These are phyloP conservation scores for Corvus moneduloides DNA, from an alignment of 2,113 vertebrate genomes.

Conservation along the genomic window DNA sequence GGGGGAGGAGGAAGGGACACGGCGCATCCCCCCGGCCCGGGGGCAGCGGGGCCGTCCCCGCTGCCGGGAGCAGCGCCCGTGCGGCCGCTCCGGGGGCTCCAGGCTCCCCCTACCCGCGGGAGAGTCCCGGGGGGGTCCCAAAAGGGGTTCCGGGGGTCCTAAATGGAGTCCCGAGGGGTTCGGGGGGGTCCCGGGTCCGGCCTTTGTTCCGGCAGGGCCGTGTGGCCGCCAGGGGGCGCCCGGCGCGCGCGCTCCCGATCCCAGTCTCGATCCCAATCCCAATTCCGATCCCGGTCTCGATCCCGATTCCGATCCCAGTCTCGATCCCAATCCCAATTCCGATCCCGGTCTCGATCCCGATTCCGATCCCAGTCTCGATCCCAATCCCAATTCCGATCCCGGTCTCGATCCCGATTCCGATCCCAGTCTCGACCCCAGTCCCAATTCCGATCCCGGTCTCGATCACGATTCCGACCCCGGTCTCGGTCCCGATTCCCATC, in stretches of 20 bases:
- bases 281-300: too few relatives aligned
- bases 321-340: accelerated
- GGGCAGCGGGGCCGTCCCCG: too few relatives aligned
- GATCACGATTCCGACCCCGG: too few relatives aligned
- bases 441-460: too few relatives aligned
- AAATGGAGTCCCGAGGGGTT: neutral
- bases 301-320: accelerated
- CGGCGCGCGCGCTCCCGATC: neutral
- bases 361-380: accelerated
- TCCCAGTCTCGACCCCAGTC: too few relatives aligned
- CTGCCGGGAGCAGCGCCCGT: neutral
- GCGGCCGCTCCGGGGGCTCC: neutral
- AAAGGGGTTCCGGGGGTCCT: neutral
- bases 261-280: too few relatives aligned
- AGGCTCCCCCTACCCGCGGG: neutral
- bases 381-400: too few relatives aligned
- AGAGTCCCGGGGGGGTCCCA: too few relatives aligned
- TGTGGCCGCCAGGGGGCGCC: slow-evolving; percentile 11
- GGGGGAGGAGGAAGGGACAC: neutral
- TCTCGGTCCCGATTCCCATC: accelerated
- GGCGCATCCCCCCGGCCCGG: neutral
- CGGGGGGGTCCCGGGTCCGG: neutral
- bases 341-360: accelerated
- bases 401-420: accelerated
- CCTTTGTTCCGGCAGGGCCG: neutral